phyloP scores from a whole-genome alignment of 2,113 vertebrate species.

The Chrysochloris asiatica region DNA sequence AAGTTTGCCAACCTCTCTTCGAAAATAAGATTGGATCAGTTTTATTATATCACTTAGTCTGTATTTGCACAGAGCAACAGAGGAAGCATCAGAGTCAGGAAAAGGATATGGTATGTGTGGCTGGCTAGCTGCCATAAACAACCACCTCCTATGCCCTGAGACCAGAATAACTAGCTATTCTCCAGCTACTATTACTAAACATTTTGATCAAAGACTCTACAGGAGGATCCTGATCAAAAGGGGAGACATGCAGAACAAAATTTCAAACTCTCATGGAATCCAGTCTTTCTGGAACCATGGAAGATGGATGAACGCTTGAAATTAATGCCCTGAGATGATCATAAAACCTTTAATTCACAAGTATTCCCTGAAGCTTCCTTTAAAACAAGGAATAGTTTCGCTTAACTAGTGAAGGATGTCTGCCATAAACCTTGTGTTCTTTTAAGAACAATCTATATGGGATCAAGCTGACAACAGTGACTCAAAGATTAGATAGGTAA shows the following conservation, averaged over 20 bases:
- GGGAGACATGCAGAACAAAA: not conserved
- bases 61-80: not conserved
- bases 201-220: not conserved
- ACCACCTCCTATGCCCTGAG: not conserved
- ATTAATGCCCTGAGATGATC: not conserved
- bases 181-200: not conserved
- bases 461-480: not conserved
- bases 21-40: not conserved
- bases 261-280: not conserved
- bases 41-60: not conserved
- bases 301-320: not conserved
- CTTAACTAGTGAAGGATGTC: not conserved
- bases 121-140: not conserved
- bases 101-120: not conserved
- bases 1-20: not conserved
- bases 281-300: not conserved
- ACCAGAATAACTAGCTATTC: not conserved
- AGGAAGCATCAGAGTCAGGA: not conserved
- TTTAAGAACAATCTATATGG: not conserved
- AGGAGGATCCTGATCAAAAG: not conserved
- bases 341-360: not conserved
- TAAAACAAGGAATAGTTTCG: not conserved
- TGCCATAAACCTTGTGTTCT: not conserved
- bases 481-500: not conserved
- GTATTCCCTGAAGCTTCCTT: not conserved